A percentile compares a stretch with the other conserved stretches of the same genome.
Conservation (phyloP, 2,888 invertebrate genomes). For the Lagria hirta region DNA sequence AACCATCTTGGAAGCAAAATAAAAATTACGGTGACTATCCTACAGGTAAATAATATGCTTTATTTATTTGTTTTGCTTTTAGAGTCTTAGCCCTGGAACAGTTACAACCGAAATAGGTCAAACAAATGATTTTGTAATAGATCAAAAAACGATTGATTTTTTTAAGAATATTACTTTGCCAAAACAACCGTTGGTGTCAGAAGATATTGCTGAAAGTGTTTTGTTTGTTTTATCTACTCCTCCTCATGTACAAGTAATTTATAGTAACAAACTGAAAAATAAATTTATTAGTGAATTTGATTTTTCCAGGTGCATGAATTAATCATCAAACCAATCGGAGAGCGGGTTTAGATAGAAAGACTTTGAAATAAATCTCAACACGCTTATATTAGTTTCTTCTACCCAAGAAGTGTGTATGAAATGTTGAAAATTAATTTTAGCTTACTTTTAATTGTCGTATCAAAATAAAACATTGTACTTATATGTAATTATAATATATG, state of each 20-base stretch:
- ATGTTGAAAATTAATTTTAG: no score
- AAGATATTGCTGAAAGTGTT: conserved; percentile 7
- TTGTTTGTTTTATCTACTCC: conserved; percentile 4
- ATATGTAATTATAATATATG: no score
- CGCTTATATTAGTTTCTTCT: no score
- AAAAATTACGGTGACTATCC: conserved; percentile 20
- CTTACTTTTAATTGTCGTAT: no score
- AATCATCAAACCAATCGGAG: conserved; percentile 9
- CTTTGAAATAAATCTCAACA: no score
- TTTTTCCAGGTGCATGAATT: conserved; percentile 8
- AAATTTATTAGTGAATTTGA: no score
- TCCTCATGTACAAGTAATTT: conserved; percentile 10
- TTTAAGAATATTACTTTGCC: no score
- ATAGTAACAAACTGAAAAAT: background rate
- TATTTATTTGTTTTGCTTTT: background rate
- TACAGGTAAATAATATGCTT: background rate
- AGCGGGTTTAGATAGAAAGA: background rate
- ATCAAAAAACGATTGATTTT: background rate
- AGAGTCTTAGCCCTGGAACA: conserved; percentile 26
- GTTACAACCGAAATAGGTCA: background rate
- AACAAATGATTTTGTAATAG: background rate
- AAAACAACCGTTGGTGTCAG: background rate
- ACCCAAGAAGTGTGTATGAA: no score
- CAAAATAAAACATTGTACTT: no score
- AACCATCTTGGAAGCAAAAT: conserved; percentile 13